phyloP scores from a whole-genome alignment of 2,797 vertebrate species.

The Delichon dasypus region DNA sequence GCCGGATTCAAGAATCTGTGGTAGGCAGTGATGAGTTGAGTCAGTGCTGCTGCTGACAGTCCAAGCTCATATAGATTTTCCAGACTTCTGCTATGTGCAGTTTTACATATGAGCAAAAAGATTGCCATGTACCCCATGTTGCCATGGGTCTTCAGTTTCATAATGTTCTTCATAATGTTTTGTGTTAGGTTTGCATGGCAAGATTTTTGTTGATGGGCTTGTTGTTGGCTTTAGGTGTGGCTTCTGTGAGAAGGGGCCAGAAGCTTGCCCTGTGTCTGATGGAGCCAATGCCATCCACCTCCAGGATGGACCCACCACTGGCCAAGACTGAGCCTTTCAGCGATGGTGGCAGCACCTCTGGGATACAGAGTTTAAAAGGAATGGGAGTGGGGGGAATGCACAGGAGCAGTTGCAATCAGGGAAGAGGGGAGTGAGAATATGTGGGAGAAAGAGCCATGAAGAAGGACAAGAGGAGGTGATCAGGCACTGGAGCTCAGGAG shows the following conservation, averaged over 20 bases:
- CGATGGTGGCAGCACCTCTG: fast-evolving
- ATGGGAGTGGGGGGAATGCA: background rate
- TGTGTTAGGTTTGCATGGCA: background rate
- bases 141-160: background rate
- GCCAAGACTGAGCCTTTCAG: background rate
- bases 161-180: background rate
- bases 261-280: background rate
- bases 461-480: background rate
- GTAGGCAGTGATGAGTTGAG: background rate
- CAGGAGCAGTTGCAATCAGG: background rate
- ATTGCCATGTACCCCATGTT: background rate
- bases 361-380: background rate
- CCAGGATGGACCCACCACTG: background rate
- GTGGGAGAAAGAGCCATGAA: background rate
- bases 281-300: background rate
- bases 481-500: background rate
- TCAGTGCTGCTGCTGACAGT: background rate
- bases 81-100: background rate
- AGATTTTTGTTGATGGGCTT: background rate
- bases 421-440: background rate
- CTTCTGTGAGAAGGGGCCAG: background rate
- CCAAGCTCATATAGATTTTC: background rate
- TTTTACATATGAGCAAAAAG: background rate
- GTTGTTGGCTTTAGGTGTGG: background rate
- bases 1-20: background rate